A percentile compares a stretch with the other conserved stretches of the same genome.
phyloP scores from a whole-genome alignment of 1,140 invertebrate species.

The Colletes gigas region DNA sequence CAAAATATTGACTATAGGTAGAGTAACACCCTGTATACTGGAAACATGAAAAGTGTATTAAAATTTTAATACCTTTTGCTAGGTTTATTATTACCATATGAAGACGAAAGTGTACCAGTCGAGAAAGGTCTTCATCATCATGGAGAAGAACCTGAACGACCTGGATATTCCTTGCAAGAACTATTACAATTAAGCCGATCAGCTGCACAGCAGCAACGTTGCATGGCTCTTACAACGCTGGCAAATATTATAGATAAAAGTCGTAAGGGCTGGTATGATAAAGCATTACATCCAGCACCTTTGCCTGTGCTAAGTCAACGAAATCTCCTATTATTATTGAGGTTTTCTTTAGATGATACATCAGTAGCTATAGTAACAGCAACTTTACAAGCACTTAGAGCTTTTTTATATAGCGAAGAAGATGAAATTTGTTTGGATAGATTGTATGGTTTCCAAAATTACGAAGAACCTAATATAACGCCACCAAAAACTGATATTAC shows the following conservation, averaged over 20 bases:
- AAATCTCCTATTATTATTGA: slow-evolving; percentile 89
- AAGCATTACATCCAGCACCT: slow-evolving; percentile 81
- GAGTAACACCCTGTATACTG: too few species aligned
- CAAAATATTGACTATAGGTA: too few species aligned
- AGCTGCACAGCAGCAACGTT: slow-evolving; percentile 88
- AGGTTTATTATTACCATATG: slow-evolving; percentile 87
- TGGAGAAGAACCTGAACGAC: slow-evolving; percentile 93
- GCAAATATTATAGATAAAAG: slow-evolving; percentile 90
- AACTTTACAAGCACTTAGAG: slow-evolving; percentile 87
- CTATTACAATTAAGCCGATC: slow-evolving; percentile 88
- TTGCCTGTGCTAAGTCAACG: slow-evolving; percentile 82
- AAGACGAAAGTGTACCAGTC: slow-evolving; percentile 83
- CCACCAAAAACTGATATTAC: slow-evolving; percentile 85
- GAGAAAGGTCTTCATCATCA: slow-evolving; percentile 92
- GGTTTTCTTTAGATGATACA: slow-evolving; percentile 93
- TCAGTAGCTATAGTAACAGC: slow-evolving; percentile 87
- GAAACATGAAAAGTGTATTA: background rate
- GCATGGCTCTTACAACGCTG: slow-evolving; percentile 88
- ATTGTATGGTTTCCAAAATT: slow-evolving; percentile 85
- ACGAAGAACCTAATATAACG: slow-evolving; percentile 76
- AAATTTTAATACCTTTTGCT: slow-evolving; percentile 72
- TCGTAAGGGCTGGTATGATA: slow-evolving; percentile 87
- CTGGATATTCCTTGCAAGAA: slow-evolving; percentile 94
- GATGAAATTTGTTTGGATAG: slow-evolving; percentile 90
- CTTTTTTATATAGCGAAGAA: slow-evolving; percentile 87